phyloP scores from a whole-genome alignment of 2,113 vertebrate genomes.

The Oophaga pumilio region DNA sequence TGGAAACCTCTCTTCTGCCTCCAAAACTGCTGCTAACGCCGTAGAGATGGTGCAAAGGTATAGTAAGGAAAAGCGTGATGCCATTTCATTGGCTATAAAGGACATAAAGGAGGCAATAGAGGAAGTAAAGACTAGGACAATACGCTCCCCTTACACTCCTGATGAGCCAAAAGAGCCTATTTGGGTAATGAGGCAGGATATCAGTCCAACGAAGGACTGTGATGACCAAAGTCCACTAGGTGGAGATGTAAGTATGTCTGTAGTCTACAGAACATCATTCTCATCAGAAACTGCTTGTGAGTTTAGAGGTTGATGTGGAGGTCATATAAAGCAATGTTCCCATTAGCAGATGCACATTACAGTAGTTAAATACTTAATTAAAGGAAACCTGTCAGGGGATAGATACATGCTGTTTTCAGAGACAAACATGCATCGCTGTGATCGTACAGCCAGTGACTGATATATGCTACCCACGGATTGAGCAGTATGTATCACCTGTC shows the following conservation, averaged over 20 bases:
- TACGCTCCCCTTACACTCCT: constrained; percentile 95
- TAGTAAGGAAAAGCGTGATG: constrained; percentile 89
- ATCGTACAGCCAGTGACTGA: too few species aligned
- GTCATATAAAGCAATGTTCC: not conserved
- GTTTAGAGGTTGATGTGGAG: not conserved
- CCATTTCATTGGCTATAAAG: constrained; percentile 94
- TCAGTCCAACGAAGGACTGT: constrained; percentile 88
- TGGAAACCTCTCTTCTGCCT: constrained; percentile 62
- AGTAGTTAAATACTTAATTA: not conserved
- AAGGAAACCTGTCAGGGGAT: too few species aligned
- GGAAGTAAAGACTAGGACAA: constrained; percentile 95
- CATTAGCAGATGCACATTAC: not conserved
- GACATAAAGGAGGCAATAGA: constrained; percentile 98
- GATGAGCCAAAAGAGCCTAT: constrained; percentile 96
- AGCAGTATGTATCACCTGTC: too few species aligned
- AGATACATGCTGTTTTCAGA: too few species aligned
- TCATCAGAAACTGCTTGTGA: not conserved
- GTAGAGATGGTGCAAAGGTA: constrained; percentile 76
- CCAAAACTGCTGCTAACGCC: constrained; percentile 51
- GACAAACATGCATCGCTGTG: too few species aligned
- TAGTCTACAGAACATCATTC: not conserved
- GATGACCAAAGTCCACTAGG: constrained; percentile 83
- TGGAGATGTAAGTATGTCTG: constrained; percentile 83
- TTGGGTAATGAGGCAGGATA: constrained; percentile 97
- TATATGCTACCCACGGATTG: too few species aligned